These are phyloP conservation scores for Micropoecilia bifurca DNA, from an alignment of 2,797 vertebrate genomes.

Conservation along the genomic window DNA sequence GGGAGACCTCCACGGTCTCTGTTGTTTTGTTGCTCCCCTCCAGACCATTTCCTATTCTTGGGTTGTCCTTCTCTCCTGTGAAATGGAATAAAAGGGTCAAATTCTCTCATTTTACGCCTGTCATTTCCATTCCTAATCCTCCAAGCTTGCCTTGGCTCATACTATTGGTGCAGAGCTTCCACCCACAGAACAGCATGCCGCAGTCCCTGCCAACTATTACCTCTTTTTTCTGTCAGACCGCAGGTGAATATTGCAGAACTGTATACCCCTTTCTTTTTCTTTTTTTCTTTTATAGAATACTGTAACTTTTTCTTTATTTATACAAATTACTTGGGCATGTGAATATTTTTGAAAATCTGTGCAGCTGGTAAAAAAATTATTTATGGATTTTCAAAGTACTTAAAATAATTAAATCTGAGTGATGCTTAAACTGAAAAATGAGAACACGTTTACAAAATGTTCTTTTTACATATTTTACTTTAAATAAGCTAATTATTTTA, in stretches of 20 bases:
- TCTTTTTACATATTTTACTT: neutral
- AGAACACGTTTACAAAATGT: neutral
- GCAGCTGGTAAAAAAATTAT: neutral
- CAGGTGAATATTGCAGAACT: constrained; percentile 25
- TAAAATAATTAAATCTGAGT: neutral
- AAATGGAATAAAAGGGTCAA: constrained; percentile 62
- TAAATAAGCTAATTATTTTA: neutral
- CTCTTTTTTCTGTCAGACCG: constrained; percentile 29
- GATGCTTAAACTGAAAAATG: neutral
- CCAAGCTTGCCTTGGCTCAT: constrained; percentile 56
- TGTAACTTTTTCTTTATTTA: neutral
- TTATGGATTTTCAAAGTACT: neutral
- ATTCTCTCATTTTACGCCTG: constrained; percentile 53
- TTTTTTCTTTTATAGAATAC: neutral
- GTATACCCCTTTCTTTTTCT: neutral
- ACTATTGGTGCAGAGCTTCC: constrained; percentile 31
- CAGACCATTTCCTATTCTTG: constrained; percentile 27
- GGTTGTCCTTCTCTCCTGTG: constrained; percentile 37
- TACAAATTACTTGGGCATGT: neutral
- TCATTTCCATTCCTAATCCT: constrained; percentile 69
- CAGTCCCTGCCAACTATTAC: constrained; percentile 40
- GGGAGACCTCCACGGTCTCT: constrained; percentile 21
- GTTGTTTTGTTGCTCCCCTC: constrained; percentile 10
- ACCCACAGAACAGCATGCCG: constrained; percentile 43
- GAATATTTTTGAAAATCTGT: neutral